These are phyloP conservation scores for Holocentrus rufus DNA, from an alignment of 2,797 vertebrate species.

Conservation along the genomic window DNA sequence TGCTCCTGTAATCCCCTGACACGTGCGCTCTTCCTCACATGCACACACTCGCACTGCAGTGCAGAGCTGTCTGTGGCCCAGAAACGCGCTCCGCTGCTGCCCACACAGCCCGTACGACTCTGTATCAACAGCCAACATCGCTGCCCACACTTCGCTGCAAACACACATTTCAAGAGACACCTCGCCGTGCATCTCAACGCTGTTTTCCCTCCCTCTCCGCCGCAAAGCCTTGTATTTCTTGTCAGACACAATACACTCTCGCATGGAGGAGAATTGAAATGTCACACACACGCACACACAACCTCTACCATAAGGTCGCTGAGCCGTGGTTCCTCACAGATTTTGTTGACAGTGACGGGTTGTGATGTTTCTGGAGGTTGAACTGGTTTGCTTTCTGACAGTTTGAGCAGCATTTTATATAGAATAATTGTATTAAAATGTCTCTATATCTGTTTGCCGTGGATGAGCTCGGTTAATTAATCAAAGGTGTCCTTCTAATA, in stretches of 20 bases:
- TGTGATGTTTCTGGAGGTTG: constrained; percentile 1
- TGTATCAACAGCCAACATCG: constrained; percentile 36
- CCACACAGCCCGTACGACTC: constrained; percentile 55
- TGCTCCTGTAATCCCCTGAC: constrained; percentile 61
- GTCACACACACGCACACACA: background rate
- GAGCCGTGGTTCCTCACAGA: background rate
- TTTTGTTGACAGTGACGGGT: constrained; percentile 5
- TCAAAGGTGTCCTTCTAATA: background rate
- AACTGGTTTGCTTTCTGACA: too few species aligned
- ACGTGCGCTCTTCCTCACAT: constrained; percentile 71
- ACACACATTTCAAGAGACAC: constrained; percentile 32
- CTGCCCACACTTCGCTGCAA: constrained; percentile 35
- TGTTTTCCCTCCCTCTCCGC: constrained; percentile 21
- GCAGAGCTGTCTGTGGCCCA: constrained; percentile 57
- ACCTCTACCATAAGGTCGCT: background rate
- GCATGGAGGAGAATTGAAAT: background rate
- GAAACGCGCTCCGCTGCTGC: constrained; percentile 54
- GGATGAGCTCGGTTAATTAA: too few species aligned
- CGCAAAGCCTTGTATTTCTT: background rate
- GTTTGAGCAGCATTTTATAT: too few species aligned
- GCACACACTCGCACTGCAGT: constrained; percentile 57
- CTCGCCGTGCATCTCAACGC: background rate
- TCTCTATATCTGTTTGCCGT: too few species aligned
- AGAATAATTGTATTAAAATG: too few species aligned
- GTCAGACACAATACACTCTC: background rate